Evolutionary conservation across 2,113 vertebrate species (phyloP), one percentile per base, ranked within the genome.

Genomic region (Aptenodytes forsteri): DNA sequence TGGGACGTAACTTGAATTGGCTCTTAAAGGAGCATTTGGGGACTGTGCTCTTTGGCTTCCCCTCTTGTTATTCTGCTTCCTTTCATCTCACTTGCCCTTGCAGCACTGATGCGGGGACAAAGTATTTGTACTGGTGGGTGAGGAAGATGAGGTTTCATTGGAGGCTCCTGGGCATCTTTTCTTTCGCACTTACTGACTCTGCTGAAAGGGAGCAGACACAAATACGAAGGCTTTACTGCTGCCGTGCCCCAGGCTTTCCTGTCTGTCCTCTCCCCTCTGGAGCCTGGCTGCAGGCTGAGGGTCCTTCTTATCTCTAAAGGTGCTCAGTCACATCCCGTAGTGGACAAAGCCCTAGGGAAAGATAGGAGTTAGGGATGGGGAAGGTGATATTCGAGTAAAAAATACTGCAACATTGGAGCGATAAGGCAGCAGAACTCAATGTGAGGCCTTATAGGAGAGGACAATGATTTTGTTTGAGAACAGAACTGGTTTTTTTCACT

Each of bases 41-140:
- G 18, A 70, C 40, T 0, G 0, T 44, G 18, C 11, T 83, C 36
- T 70, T 47, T 66, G 36, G 40, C 34, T 67, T 90, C 40, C 38
- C 62, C 92, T 99, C 26, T 96, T 98, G 70, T 91, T 99, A 20
- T 85, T 99, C 4, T 98, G 98, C 54, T 98, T 98, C 8, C 55
- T 99, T 97, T 91, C 97, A 97, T 77, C 97, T 99, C 95, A 97
- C 96, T 89, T 90, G 95, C 55, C 56, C 46, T 4, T 90, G 3
- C 77, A 97, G 3, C 73, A 58, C 5, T 95, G 97, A 18, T 38
- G n/a, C 1, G 2, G 76, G 16, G 26, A 65, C 34, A 56, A 56
- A 40, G 34, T 32, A 11, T 65, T 72, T 42, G 18, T 52, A 9
- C 50, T 69, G 30, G 36, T 89, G 44, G 7, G 8, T 56, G 69